These are phyloP conservation scores for Notamacropus eugenii DNA, from an alignment of 2,797 vertebrate genomes.

Conservation along the genomic window DNA sequence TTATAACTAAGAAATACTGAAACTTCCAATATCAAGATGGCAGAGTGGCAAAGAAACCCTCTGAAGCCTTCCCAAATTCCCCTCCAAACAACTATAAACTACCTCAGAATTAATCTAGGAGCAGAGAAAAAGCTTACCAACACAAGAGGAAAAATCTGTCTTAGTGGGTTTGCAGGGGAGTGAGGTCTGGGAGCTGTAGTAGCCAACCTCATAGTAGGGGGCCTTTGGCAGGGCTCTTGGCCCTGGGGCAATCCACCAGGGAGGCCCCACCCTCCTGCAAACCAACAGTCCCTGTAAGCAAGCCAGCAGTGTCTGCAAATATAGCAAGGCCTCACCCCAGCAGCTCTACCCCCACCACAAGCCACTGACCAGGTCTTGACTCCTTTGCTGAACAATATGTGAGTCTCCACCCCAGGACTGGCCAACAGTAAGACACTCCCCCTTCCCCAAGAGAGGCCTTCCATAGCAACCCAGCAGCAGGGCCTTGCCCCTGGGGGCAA, in stretches of 20 bases:
- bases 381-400: no score
- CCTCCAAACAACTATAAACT: neutral
- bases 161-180: neutral
- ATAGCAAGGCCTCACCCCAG: no score
- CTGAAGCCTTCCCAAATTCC: neutral
- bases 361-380: no score
- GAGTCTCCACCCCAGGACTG: no score
- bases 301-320: no score
- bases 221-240: neutral
- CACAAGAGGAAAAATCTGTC: neutral
- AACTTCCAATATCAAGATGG: neutral
- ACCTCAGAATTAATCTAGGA: neutral
- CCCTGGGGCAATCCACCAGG: neutral
- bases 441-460: no score
- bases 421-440: no score
- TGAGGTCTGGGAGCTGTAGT: neutral
- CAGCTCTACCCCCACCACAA: no score
- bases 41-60: neutral
- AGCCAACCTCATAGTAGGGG: neutral
- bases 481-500: neutral
- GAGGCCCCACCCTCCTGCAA: neutral
- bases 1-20: neutral
- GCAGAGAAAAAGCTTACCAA: neutral
- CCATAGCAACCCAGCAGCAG: no score
- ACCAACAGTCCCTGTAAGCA: no score